Percentiles rank a stretch among this genome's conserved stretches.
Conservation (phyloP, 1,140 invertebrate species). For the Hormaphis cornu region DNA sequence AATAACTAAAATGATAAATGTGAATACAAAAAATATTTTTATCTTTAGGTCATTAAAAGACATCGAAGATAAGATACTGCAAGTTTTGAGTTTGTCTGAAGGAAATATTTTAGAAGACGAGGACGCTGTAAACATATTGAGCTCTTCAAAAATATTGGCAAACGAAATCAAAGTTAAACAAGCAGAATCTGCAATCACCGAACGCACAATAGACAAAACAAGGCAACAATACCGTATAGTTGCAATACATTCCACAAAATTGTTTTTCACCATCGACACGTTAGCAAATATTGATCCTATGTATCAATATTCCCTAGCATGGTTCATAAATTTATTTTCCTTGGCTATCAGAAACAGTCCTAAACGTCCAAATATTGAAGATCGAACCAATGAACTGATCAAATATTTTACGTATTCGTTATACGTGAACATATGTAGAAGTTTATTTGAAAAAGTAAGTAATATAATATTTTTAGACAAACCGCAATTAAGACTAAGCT, state of each 20-base stretch:
- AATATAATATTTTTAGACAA: too few relatives aligned
- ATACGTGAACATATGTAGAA: slow-evolving; percentile 85
- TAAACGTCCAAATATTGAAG: slow-evolving; percentile 53
- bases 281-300: slow-evolving; percentile 85
- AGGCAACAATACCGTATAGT: slow-evolving; percentile 75
- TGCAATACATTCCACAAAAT: slow-evolving; percentile 72
- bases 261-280: slow-evolving; percentile 90
- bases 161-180: slow-evolving; percentile 83
- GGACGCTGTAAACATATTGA: slow-evolving; percentile 87
- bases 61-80: slow-evolving; percentile 88
- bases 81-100: slow-evolving; percentile 76
- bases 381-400: slow-evolving; percentile 62
- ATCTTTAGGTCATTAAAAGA: slow-evolving; percentile 73
- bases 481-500: too few relatives aligned
- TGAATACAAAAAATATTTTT: too few relatives aligned
- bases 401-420: slow-evolving; percentile 76
- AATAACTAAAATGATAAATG: too few relatives aligned
- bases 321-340: slow-evolving; percentile 85
- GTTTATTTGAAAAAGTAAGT: slow-evolving; percentile 83
- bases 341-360: slow-evolving; percentile 61
- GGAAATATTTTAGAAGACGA: slow-evolving; percentile 95
- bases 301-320: slow-evolving; percentile 85
- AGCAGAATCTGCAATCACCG: slow-evolving; percentile 60
- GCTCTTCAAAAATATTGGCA: slow-evolving; percentile 78
- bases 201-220: slow-evolving; percentile 70